Percentiles rank a stretch among this genome's conserved stretches.
Evolutionary conservation across 2,888 invertebrate genomes (phyloP).

Genomic region (Caenorhabditis doughertyi): DNA sequence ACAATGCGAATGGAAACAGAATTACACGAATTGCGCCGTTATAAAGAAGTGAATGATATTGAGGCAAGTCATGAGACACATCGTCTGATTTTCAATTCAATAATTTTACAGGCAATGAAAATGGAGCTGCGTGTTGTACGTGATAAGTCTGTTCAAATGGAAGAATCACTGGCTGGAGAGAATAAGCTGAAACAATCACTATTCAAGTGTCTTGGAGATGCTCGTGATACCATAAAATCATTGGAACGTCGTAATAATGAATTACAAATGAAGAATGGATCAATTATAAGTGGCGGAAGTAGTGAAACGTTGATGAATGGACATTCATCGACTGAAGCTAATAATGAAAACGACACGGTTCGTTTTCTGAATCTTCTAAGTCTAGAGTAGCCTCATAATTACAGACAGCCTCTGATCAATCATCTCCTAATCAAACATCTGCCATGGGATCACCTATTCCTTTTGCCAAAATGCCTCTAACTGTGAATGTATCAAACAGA

Average conservation of each 20-base stretch:
- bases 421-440: slow-evolving; percentile 66
- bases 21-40: slow-evolving; percentile 85
- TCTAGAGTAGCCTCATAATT: background rate
- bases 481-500: slow-evolving; percentile 53
- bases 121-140: slow-evolving; percentile 86
- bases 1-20: slow-evolving; percentile 86
- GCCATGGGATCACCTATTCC: slow-evolving; percentile 60
- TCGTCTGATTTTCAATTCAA: background rate
- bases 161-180: slow-evolving; percentile 95
- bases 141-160: slow-evolving; percentile 93
- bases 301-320: slow-evolving; percentile 51
- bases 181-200: slow-evolving; percentile 98
- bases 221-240: slow-evolving; percentile 60
- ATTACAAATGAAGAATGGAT: slow-evolving; percentile 35
- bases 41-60: slow-evolving; percentile 83
- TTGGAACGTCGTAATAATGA: slow-evolving; percentile 55
- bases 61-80: slow-evolving; percentile 22
- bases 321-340: slow-evolving; percentile 33
- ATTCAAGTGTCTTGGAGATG: slow-evolving; percentile 86
- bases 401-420: slow-evolving; percentile 64
- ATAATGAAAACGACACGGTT: slow-evolving; percentile 62
- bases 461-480: slow-evolving; percentile 57
- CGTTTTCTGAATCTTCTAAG: background rate
- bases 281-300: slow-evolving; percentile 9
- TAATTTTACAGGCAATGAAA: slow-evolving; percentile 56